Conservation (phyloP, 2,113 vertebrate species). For the Peucedramus taeniatus region DNA sequence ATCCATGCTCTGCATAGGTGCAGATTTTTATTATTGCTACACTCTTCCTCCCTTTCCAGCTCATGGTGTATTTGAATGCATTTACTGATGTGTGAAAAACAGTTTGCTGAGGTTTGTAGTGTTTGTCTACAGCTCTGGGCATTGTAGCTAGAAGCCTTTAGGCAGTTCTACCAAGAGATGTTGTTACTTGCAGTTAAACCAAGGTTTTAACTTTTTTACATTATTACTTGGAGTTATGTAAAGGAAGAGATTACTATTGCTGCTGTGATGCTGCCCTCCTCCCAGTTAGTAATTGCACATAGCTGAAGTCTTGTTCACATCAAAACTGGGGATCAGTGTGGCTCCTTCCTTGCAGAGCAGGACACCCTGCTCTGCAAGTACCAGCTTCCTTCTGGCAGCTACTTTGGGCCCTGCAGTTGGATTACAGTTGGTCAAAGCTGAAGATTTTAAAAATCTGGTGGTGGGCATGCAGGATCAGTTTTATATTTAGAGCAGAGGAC, state of each 20-base stretch:
- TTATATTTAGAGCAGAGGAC: not conserved
- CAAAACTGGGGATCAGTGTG: not conserved
- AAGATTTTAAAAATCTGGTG: not conserved
- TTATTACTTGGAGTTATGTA: not conserved
- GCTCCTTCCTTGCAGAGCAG: not conserved
- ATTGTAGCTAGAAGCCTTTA: not conserved
- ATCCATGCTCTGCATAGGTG: not conserved
- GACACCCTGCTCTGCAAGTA: not conserved
- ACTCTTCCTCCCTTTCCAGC: not conserved
- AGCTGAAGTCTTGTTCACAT: not conserved
- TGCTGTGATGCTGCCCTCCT: not conserved
- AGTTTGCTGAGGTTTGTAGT: not conserved
- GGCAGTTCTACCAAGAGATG: not conserved
- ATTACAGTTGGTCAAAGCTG: fast-evolving
- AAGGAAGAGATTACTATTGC: not conserved
- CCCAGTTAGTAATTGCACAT: not conserved
- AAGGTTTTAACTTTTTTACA: not conserved
- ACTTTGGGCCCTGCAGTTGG: fast-evolving
- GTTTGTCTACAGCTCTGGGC: not conserved
- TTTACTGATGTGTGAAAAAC: not conserved
- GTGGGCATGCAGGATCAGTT: not conserved
- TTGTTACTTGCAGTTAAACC: not conserved
- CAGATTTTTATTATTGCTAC: not conserved
- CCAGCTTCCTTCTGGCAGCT: not conserved
- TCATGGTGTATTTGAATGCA: not conserved